A percentile compares a stretch with the other conserved stretches of the same genome.
Evolutionary conservation across 2,113 vertebrate species (phyloP).

Genomic region (Illadopsis cleaveri): DNA sequence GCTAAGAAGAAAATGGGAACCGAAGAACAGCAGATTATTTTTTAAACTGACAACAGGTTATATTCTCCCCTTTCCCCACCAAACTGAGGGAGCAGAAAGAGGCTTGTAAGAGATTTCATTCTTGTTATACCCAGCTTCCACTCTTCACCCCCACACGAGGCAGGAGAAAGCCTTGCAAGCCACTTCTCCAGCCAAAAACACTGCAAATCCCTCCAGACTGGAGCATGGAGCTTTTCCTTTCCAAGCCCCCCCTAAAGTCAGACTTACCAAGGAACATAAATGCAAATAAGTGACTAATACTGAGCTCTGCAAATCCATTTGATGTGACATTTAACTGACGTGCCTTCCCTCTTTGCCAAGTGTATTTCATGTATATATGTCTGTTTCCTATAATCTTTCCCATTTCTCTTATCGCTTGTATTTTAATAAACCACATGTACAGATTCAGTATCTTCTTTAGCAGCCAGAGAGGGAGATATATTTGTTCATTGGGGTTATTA

Average conservation of each 20-base stretch:
- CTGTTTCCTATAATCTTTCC: constrained; percentile 20
- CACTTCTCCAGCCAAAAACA: background rate
- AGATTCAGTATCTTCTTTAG: constrained; percentile 26
- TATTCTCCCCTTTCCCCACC: background rate
- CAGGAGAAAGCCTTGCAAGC: background rate
- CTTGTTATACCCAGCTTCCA: background rate
- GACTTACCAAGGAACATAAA: background rate
- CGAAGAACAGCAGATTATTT: background rate
- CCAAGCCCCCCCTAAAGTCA: background rate
- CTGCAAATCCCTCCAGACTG: background rate
- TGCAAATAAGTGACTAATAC: background rate
- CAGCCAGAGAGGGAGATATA: background rate
- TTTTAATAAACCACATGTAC: constrained; percentile 48
- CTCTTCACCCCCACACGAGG: background rate
- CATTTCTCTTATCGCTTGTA: constrained; percentile 38
- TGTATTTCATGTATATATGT: background rate
- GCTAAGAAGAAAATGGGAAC: background rate
- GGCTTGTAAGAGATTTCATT: background rate
- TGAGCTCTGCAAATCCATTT: background rate
- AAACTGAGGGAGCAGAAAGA: background rate
- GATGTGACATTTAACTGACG: background rate
- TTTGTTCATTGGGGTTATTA: constrained; percentile 53
- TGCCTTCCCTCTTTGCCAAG: background rate
- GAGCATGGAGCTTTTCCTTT: background rate
- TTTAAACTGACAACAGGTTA: background rate